Percentiles rank a stretch among this genome's conserved stretches.
Conservation (phyloP, 2,888 invertebrate species). For the Amphipoea oculea region DNA sequence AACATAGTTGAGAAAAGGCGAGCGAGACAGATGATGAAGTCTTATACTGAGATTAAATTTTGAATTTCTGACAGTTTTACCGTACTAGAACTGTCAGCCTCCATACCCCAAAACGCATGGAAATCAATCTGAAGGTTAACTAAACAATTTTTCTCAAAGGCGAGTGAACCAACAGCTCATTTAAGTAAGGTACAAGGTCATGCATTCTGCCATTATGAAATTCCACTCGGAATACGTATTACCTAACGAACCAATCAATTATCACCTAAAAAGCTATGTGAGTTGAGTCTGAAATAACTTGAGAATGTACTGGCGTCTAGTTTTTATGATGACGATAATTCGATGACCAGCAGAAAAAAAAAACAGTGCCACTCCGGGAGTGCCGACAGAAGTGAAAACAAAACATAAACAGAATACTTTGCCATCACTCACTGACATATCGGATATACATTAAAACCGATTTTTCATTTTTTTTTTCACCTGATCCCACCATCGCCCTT, state of each 20-base stretch:
- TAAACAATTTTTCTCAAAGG: slow-evolving; percentile 19
- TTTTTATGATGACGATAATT: background rate
- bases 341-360: too few relatives aligned
- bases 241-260: slow-evolving; percentile 20
- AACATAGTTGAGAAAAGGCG: too few relatives aligned
- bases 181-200: slow-evolving; percentile 27
- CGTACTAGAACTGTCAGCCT: background rate
- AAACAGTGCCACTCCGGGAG: too few relatives aligned
- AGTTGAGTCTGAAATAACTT: slow-evolving; percentile 11
- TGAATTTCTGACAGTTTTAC: too few relatives aligned
- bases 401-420: too few relatives aligned
- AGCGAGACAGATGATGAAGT: too few relatives aligned
- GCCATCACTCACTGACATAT: too few relatives aligned
- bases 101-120: slow-evolving; percentile 8
- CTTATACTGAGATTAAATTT: too few relatives aligned
- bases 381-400: too few relatives aligned
- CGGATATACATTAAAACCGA: too few relatives aligned
- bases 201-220: slow-evolving; percentile 18
- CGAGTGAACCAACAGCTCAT: slow-evolving; percentile 26
- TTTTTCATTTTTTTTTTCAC: too few relatives aligned
- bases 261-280: slow-evolving; percentile 10
- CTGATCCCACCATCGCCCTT: too few relatives aligned
- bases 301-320: background rate
- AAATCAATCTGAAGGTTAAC: slow-evolving; percentile 23
- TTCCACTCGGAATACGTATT: slow-evolving; percentile 12